phyloP scores from a whole-genome alignment of 2,888 invertebrate species.

The Neoaliturus tenellus region DNA sequence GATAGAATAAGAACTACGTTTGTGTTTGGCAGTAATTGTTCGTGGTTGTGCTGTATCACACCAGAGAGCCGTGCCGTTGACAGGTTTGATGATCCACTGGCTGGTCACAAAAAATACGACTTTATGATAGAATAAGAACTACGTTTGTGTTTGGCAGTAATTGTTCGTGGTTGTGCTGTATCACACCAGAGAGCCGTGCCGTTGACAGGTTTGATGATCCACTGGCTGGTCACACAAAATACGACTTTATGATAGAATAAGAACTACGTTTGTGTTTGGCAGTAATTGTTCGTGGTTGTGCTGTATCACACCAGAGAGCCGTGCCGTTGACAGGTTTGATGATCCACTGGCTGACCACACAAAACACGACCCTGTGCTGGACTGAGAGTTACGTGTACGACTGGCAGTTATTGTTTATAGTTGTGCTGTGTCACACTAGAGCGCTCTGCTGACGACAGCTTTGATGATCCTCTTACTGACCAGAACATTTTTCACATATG shows the following conservation, averaged over 20 bases:
- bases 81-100: too few relatives aligned
- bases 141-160: too few relatives aligned
- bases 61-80: too few relatives aligned
- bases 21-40: too few relatives aligned
- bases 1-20: too few relatives aligned
- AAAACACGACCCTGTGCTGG: neutral
- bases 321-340: conserved; percentile 14
- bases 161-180: neutral
- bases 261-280: neutral
- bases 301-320: neutral
- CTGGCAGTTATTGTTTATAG: conserved; percentile 17
- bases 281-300: neutral
- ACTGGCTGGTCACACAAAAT: neutral
- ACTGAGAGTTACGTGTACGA: neutral
- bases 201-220: too few relatives aligned
- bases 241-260: neutral
- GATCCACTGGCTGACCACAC: neutral
- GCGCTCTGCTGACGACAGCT: neutral
- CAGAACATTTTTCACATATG: too few relatives aligned
- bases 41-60: too few relatives aligned
- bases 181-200: too few relatives aligned
- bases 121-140: too few relatives aligned
- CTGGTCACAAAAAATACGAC: neutral
- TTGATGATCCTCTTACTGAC: neutral
- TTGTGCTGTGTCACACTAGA: neutral